phyloP scores from a whole-genome alignment of 2,113 vertebrate species.

The Syngnathoides biaculeatus region DNA sequence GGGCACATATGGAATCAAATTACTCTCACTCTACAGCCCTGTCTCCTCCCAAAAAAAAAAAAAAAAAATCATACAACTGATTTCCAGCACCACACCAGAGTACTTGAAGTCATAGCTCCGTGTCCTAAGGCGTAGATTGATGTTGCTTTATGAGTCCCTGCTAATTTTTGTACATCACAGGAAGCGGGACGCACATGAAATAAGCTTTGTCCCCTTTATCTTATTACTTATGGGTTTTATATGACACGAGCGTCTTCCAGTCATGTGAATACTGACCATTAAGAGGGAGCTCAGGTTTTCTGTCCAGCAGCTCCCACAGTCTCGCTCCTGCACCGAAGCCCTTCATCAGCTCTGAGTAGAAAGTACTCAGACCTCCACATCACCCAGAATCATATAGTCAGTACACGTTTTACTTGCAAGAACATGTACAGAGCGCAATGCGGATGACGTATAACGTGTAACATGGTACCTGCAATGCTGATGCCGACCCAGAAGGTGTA shows the following conservation, averaged over 20 bases:
- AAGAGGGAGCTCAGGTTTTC: slow-evolving; percentile 83
- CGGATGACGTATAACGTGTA: background rate
- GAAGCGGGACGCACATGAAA: no score
- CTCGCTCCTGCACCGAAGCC: slow-evolving; percentile 91
- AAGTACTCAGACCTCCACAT: slow-evolving; percentile 86
- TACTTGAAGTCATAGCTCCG: no score
- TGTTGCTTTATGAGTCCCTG: no score
- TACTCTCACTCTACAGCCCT: no score
- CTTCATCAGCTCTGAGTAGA: slow-evolving; percentile 97
- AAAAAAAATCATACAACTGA: no score
- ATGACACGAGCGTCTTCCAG: background rate
- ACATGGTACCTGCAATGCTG: slow-evolving; percentile 85
- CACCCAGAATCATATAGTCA: slow-evolving; percentile 2
- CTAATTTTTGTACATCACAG: no score
- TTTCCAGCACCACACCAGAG: no score
- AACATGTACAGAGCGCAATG: background rate
- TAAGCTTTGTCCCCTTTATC: background rate
- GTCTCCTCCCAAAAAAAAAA: no score
- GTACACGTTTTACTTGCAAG: background rate
- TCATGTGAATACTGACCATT: slow-evolving; percentile 71
- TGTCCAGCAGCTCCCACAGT: slow-evolving; percentile 91
- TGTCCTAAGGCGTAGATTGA: no score
- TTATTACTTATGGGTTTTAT: background rate
- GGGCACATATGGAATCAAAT: no score
- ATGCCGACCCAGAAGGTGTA: slow-evolving; percentile 98